Percentiles rank a stretch among this genome's conserved stretches.
phyloP scores from a whole-genome alignment of 2,888 invertebrate species.

The Trichogramma dendrolimi region DNA sequence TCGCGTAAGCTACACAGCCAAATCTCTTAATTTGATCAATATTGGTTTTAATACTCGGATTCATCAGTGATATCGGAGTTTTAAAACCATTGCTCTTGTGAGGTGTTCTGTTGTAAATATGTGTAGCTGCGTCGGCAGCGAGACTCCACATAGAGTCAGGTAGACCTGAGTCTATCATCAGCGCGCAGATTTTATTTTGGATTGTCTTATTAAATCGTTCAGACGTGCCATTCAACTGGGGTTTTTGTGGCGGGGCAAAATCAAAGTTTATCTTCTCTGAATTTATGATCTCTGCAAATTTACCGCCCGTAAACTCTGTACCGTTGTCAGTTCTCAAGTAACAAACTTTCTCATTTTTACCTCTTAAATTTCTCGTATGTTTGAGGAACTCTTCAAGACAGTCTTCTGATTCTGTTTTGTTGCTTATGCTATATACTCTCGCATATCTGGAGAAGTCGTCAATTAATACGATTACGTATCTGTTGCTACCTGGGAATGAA shows the following conservation, averaged over 20 bases:
- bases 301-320: too few species aligned
- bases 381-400: too few species aligned
- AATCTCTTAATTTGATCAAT: neutral
- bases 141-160: neutral
- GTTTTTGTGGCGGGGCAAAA: neutral
- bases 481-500: neutral
- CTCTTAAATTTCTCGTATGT: too few species aligned
- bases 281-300: too few species aligned
- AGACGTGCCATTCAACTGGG: neutral
- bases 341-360: neutral
- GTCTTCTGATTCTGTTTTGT: neutral
- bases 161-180: neutral
- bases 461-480: conserved; percentile 4
- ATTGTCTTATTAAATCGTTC: neutral
- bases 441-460: too few species aligned
- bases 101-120: neutral
- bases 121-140: neutral
- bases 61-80: neutral
- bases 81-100: neutral
- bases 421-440: too few species aligned
- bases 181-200: neutral
- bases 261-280: neutral
- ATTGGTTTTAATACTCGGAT: neutral
- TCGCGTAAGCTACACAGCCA: neutral
- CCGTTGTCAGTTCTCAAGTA: too few species aligned